Base-by-base conservation (phyloP, 64 coral and sea anemone species). In the Actinia equina region DNA sequence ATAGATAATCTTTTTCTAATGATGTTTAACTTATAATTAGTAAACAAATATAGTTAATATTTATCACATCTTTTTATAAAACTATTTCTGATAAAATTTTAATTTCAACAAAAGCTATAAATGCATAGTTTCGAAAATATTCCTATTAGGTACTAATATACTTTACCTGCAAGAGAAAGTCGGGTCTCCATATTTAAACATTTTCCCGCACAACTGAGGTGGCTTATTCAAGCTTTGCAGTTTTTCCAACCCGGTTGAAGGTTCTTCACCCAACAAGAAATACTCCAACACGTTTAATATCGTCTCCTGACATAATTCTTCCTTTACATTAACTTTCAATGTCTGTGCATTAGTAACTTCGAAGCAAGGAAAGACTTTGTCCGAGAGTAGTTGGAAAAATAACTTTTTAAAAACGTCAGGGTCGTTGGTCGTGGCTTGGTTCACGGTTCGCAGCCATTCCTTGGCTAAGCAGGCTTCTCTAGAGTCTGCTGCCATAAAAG, bases 91-190 rank as follows among this genome's bases (percentile, higher is more conserved):
- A 49, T 49, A 4, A 57, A 57, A 57, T 57, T 57, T 57, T 57
- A 57, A 57, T 57, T 6, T 57, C 7, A 57, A 57, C 15, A 57
- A 57, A 14, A 74, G n/a, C n/a, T 74, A 74, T 74, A 41, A 74
- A 41, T 74, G 20, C n/a, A 25, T 7, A 14, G 55, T 16, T 57
- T 57, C 52, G 15, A 12, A 7, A 11, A 13, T 57, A 57, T 57
- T 49, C 46, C 46, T 49, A 49, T 49, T 49, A 49, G 46, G 46
- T 37, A 49, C 46, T 13, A 65, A 23, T n/a, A 22, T 22, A 65
- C 79, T 83, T 84, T 77, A 99, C 97, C 97, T 99, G 97, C 97
- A 99, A 5, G 93, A 95, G 55, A 95, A 99, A 17, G 97, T 99
- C 57, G 97, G 97, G 62, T 99, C 97, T 15, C 93, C 93, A 84